A percentile compares a stretch with the other conserved stretches of the same genome.
phyloP scores from a whole-genome alignment of 23 tunicate genomes.

The Diplosoma virens region DNA sequence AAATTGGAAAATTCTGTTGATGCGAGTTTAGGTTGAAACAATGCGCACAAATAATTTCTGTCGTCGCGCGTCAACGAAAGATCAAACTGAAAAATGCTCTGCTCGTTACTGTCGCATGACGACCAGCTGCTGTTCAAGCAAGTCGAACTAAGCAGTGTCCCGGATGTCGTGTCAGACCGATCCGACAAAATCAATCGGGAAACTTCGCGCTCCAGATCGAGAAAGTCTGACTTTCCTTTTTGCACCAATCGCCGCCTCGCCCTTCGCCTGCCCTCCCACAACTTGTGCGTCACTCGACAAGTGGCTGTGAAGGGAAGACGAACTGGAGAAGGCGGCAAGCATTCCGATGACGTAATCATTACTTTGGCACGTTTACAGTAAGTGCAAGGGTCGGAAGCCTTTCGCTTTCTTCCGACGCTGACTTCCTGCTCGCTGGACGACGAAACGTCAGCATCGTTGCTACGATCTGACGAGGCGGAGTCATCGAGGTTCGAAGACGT shows the following conservation, averaged over 20 bases:
- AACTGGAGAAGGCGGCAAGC: not conserved
- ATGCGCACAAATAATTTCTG: not conserved
- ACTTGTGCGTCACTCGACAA: conserved; percentile 42
- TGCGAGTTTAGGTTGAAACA: not conserved
- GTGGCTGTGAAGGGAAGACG: conserved; percentile 26
- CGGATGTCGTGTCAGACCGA: not conserved
- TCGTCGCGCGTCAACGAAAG: not conserved
- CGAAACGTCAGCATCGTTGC: not conserved
- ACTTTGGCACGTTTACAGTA: conserved; percentile 49
- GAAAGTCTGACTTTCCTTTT: conserved; percentile 43
- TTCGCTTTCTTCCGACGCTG: conserved; percentile 9
- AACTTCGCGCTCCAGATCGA: conserved; percentile 66
- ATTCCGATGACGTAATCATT: conserved; percentile 27
- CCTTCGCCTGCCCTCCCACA: conserved; percentile 88
- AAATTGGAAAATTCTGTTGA: conserved; percentile 36
- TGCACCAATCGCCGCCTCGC: conserved; percentile 60
- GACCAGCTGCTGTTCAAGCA: conserved; percentile 26
- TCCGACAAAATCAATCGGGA: conserved; percentile 69
- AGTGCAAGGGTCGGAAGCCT: conserved; percentile 1
- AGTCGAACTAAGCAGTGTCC: not conserved
- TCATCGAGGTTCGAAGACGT: not conserved
- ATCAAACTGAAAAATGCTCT: conserved; percentile 2
- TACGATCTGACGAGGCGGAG: not conserved
- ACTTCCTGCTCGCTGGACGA: not conserved
- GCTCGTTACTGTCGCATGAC: conserved; percentile 1